Evolutionary conservation across 2,113 vertebrate species (phyloP).

Genomic region (Dipodomys stephensi): DNA sequence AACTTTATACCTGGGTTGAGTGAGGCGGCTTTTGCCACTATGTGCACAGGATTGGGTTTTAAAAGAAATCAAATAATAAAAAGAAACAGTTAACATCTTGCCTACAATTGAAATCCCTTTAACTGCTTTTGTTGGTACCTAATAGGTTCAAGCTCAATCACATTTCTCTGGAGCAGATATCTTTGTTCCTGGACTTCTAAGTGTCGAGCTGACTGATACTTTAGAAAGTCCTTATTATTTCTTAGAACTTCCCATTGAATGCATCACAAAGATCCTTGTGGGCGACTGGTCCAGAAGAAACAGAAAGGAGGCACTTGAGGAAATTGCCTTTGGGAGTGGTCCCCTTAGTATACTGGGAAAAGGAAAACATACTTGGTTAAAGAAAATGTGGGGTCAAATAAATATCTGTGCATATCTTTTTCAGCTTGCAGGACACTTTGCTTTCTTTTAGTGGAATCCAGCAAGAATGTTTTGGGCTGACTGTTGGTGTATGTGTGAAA

Average conservation of each 20-base stretch:
- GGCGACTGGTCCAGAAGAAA: neutral
- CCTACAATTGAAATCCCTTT: neutral
- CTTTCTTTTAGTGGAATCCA: neutral
- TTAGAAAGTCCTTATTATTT: constrained; percentile 8
- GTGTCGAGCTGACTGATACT: neutral
- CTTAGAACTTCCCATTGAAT: neutral
- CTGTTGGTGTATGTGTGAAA: no score
- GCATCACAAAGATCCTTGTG: neutral
- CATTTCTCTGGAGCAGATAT: constrained; percentile 5
- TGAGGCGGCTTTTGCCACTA: neutral
- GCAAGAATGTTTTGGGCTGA: neutral
- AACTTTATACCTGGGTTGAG: neutral
- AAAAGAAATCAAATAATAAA: neutral
- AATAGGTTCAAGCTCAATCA: neutral
- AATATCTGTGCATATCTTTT: neutral
- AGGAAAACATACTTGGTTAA: neutral
- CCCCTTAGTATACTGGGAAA: no score
- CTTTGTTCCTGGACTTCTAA: neutral
- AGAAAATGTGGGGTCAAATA: neutral
- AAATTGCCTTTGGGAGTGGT: neutral
- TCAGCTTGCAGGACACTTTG: neutral
- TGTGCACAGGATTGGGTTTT: neutral
- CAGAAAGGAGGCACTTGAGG: neutral
- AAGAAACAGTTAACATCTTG: neutral
- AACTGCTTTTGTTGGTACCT: neutral